These are phyloP conservation scores for Larimichthys polyactis DNA, from an alignment of 2,113 vertebrate genomes.

Conservation along the genomic window DNA sequence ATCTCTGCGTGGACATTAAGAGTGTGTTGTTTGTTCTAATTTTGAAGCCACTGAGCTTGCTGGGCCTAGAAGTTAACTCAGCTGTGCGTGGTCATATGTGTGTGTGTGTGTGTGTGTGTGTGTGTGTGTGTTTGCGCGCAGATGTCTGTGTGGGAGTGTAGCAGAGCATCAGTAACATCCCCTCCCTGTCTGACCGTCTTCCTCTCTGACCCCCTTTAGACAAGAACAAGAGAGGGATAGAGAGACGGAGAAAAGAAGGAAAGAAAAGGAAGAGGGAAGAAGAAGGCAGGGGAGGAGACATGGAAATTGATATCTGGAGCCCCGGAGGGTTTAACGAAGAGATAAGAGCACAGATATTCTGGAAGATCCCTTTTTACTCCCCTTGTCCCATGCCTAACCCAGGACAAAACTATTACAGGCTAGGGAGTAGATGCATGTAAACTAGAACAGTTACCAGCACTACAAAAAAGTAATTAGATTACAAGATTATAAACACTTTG, in stretches of 20 bases:
- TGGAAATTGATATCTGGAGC: slow-evolving; percentile 74
- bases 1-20: neutral
- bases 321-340: slow-evolving; percentile 78
- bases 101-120: neutral
- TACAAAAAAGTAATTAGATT: neutral
- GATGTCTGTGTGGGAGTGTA: slow-evolving; percentile 64
- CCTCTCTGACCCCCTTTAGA: slow-evolving; percentile 72
- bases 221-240: slow-evolving; percentile 68
- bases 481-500: neutral
- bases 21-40: neutral
- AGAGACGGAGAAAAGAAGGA: slow-evolving; percentile 67
- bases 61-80: slow-evolving; percentile 18
- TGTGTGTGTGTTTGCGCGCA: neutral
- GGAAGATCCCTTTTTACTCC: slow-evolving; percentile 58
- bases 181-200: slow-evolving; percentile 80
- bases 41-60: slow-evolving; percentile 31
- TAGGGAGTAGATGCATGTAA: neutral
- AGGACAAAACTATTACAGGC: slow-evolving; percentile 42
- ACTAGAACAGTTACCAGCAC: neutral
- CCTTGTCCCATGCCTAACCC: slow-evolving; percentile 50
- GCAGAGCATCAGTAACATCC: slow-evolving; percentile 80
- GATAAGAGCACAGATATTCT: slow-evolving; percentile 82
- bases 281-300: slow-evolving; percentile 69
- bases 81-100: neutral
- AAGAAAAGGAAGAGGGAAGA: slow-evolving; percentile 54